phyloP scores from a whole-genome alignment of 1,140 invertebrate genomes.

The Pogonognathellus flavescens region DNA sequence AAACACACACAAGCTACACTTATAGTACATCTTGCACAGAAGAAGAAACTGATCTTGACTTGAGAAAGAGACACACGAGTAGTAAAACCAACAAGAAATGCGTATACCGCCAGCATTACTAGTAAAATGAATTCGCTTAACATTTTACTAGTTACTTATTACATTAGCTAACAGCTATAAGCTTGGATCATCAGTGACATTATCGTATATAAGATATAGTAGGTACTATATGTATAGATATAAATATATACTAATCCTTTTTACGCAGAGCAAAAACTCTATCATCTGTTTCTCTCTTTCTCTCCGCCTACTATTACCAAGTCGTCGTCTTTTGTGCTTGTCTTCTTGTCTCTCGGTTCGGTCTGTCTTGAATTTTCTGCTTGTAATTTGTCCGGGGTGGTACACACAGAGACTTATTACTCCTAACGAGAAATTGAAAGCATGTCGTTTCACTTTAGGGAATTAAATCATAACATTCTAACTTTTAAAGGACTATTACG shows the following conservation, averaged over 20 bases:
- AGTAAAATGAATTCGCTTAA: too few relatives aligned
- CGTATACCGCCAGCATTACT: too few relatives aligned
- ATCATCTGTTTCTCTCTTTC: not conserved
- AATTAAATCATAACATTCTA: constrained; percentile 29
- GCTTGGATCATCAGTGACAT: too few relatives aligned
- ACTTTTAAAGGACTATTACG: constrained; percentile 2
- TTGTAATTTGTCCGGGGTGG: constrained; percentile 43
- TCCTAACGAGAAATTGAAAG: constrained; percentile 46
- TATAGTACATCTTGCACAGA: not conserved
- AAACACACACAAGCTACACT: not conserved
- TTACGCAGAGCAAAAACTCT: not conserved
- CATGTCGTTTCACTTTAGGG: constrained; percentile 26
- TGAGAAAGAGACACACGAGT: not conserved
- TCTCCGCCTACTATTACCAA: too few relatives aligned
- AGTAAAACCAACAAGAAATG: too few relatives aligned
- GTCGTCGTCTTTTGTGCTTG: not conserved
- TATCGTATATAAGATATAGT: too few relatives aligned
- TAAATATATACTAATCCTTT: too few relatives aligned
- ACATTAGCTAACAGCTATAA: too few relatives aligned
- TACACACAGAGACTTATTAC: constrained; percentile 27
- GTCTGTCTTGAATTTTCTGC: constrained; percentile 4
- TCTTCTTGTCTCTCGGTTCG: not conserved
- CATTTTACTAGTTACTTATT: too few relatives aligned
- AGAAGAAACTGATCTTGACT: constrained; percentile 7
- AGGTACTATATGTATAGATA: too few relatives aligned